Evolutionary conservation across 2,888 invertebrate species (phyloP), one percentile per base, ranked within the genome.

Genomic region (Carpatolechia fugitivella): DNA sequence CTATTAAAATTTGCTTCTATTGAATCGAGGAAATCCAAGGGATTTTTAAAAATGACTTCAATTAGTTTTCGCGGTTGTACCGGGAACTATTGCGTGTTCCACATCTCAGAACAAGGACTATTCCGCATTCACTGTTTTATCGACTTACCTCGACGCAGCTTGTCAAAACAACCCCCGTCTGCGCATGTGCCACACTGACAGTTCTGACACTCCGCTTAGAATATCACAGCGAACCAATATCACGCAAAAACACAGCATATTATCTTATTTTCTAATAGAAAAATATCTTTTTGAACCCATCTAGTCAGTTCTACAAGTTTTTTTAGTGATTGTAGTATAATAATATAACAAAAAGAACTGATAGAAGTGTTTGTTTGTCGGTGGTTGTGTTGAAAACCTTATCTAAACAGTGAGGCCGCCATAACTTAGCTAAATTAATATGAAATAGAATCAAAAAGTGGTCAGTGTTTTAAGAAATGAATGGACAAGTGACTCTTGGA

Each of bases 181-280:
- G 69, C 74, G 74, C 74, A 75, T 72, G 76, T 58, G 63, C 68
- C 49, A 60, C 56, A 72, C 70, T 86, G 86, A 83, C 88, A 86
- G 71, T 69, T 68, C 72, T 80, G 80, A 75, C 79, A 81, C 74
- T 76, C 65, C 83, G 82, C 83, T 77, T 76, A 72, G 65, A 73
- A 80, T 76, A 76, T 75, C 76, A 77, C 78, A 72, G 74, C 69
- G 63, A 73, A 79, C 70, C 69, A 76, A 75, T 77, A 72, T 75
- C 69, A 70, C 74, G 68, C 69, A 57, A 76, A 76, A 76, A 78
- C 68, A 76, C 48, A 64, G 57, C 66, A 71, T 69, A 69, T 72
- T 74, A 73, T 62, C 58, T 61, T 62, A 63, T 64, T 24, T 47
- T 49, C 44, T n/a, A 24, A 46, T 54, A 49, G 33, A 29, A 14